Evolutionary conservation across 2,113 vertebrate genomes (phyloP), one percentile per base, ranked within the genome.

Genomic region (Onychorhynchus coronatus): DNA sequence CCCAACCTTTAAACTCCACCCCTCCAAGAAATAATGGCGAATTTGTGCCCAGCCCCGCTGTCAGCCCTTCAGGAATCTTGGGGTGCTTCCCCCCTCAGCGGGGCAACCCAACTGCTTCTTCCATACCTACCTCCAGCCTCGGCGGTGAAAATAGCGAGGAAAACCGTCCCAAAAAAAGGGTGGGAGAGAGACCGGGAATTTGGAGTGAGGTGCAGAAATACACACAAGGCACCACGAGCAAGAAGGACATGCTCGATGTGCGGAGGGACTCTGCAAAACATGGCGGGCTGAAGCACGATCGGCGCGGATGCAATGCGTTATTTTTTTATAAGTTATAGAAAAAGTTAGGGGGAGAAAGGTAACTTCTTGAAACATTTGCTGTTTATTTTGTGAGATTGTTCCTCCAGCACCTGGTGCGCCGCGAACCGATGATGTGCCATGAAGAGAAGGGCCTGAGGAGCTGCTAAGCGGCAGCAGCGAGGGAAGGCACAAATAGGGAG

Each of bases 141-240:
- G 22, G 9, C 1, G 7, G n/a, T 37, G 14, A 63, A 79, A 84
- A 77, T 12, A 5, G 2, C 35, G 58, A 91, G 58, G 44, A 41
- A 62, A 50, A 8, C 5, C 18, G 7, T 70, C 8, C 12, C 5
- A 0, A 3, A 28, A 85, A 83, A 50, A 3, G 6, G 6, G 15
- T 10, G 20, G 21, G 16, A 22, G 62, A 68, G 33, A 47, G 33
- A n/a, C 0, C 0, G 17, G 23, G 17, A 15, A 9, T n/a, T 50
- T 3, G 7, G 24, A 27, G 19, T 0, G 2, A 65, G n/a, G 12
- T 1, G 2, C 6, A 28, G 56, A 30, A 55, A 33, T 3, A 10
- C 4, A 2, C 0, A 0, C 2, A 9, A 30, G 0, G 3, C n/a
- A 13, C 28, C 15, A 2, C 2, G 18, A 72, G 27, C 4, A 28